Conservation (phyloP, 2,113 vertebrate species). For the Sisor rabdophorus region DNA sequence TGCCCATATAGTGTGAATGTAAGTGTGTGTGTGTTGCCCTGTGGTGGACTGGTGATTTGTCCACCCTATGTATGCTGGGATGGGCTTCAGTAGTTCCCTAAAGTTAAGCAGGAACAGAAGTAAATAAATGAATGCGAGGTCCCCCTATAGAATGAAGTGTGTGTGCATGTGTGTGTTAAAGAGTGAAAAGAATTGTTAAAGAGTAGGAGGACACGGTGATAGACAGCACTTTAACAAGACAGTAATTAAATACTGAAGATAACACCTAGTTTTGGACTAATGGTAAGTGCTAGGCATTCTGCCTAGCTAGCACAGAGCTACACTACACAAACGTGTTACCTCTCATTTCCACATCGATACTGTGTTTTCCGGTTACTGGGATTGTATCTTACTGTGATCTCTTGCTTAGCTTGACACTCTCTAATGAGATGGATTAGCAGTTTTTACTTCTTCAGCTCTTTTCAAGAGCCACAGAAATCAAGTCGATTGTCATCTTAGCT, state of each 20-base stretch:
- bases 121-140: no score
- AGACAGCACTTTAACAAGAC: conserved; percentile 48
- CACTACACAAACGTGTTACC: conserved; percentile 16
- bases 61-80: no score
- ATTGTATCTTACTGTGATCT: neutral
- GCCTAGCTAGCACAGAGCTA: conserved; percentile 43
- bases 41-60: no score
- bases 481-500: no score
- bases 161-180: neutral
- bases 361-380: neutral
- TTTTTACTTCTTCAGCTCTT: neutral
- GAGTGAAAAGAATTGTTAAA: conserved; percentile 28
- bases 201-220: conserved; percentile 38
- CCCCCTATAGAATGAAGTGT: neutral
- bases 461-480: neutral
- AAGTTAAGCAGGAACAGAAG: no score
- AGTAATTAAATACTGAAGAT: conserved; percentile 44
- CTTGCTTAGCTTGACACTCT: neutral
- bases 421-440: conserved; percentile 9
- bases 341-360: conserved; percentile 30
- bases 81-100: no score
- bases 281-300: conserved; percentile 33
- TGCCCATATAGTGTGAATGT: no score
- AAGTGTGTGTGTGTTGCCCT: no score
- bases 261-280: conserved; percentile 26